Conservation (phyloP, 2,797 vertebrate genomes). For the Gouania willdenowi region DNA sequence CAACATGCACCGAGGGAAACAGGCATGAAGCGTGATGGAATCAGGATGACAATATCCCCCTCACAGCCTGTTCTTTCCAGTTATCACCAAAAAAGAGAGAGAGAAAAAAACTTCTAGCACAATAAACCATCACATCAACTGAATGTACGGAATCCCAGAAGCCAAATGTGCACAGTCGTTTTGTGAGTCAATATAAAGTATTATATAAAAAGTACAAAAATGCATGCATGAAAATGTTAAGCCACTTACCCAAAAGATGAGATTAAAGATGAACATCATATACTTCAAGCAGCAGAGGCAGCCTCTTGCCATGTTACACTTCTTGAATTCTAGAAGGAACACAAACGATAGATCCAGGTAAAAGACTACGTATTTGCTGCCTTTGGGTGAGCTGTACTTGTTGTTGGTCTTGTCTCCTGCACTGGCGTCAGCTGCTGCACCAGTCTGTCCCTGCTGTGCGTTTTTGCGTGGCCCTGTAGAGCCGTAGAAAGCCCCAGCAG, state of each 20-base stretch:
- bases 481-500: slow-evolving; percentile 96
- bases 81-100: slow-evolving; percentile 2
- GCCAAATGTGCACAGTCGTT: neutral
- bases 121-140: neutral
- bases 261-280: slow-evolving; percentile 98
- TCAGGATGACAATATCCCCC: slow-evolving; percentile 48
- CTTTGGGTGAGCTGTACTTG: slow-evolving; percentile 87
- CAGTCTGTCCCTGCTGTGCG: slow-evolving; percentile 63
- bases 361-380: slow-evolving; percentile 99
- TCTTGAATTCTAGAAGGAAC: slow-evolving; percentile 99
- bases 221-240: too few relatives aligned
- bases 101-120: neutral
- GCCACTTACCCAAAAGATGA: slow-evolving; percentile 98
- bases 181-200: too few relatives aligned
- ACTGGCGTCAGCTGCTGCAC: slow-evolving; percentile 50
- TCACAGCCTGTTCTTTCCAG: slow-evolving; percentile 21
- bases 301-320: slow-evolving; percentile 99
- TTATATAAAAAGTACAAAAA: neutral
- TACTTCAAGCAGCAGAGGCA: slow-evolving; percentile 99
- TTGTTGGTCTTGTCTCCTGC: slow-evolving; percentile 76
- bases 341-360: slow-evolving; percentile 99
- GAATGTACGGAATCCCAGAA: neutral
- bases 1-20: slow-evolving; percentile 42
- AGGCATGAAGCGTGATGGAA: slow-evolving; percentile 63
- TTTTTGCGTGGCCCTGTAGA: slow-evolving; percentile 82